phyloP scores from a whole-genome alignment of 2,113 vertebrate genomes.

The Rhea pennata region DNA sequence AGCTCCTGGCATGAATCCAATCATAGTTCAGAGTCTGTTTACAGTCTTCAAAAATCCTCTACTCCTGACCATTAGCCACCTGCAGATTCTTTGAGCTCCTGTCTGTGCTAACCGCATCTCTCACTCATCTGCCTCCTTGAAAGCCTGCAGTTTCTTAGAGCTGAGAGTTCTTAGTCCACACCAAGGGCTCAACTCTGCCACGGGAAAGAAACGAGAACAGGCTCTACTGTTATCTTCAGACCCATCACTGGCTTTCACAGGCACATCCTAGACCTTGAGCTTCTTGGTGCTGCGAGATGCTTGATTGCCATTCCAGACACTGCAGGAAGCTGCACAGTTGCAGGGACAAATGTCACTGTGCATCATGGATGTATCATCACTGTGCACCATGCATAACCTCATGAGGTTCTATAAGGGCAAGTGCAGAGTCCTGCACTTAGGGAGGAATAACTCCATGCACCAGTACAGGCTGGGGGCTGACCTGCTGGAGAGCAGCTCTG shows the following conservation, averaged over 20 bases:
- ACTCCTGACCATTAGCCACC: background rate
- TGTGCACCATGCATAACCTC: accelerated
- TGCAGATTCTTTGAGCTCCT: background rate
- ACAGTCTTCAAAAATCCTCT: background rate
- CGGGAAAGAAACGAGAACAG: background rate
- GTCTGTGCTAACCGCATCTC: background rate
- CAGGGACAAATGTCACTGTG: background rate
- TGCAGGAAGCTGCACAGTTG: background rate
- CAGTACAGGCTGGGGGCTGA: too few species aligned
- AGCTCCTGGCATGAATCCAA: background rate
- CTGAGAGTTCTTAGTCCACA: background rate
- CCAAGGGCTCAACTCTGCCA: accelerated
- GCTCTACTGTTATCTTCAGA: background rate
- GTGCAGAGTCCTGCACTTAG: too few species aligned
- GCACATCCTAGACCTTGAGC: background rate
- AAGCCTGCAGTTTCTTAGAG: background rate
- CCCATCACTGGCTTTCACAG: accelerated
- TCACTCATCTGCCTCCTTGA: background rate
- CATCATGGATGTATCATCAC: accelerated
- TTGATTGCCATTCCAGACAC: background rate
- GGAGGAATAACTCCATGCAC: too few species aligned
- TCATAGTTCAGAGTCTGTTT: background rate
- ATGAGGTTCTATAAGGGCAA: too few species aligned
- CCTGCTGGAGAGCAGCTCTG: too few species aligned
- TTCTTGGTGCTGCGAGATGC: background rate